A percentile compares a stretch with the other conserved stretches of the same genome.
phyloP scores from a whole-genome alignment of 1,140 invertebrate species.

The Ditylenchus dipsaci region DNA sequence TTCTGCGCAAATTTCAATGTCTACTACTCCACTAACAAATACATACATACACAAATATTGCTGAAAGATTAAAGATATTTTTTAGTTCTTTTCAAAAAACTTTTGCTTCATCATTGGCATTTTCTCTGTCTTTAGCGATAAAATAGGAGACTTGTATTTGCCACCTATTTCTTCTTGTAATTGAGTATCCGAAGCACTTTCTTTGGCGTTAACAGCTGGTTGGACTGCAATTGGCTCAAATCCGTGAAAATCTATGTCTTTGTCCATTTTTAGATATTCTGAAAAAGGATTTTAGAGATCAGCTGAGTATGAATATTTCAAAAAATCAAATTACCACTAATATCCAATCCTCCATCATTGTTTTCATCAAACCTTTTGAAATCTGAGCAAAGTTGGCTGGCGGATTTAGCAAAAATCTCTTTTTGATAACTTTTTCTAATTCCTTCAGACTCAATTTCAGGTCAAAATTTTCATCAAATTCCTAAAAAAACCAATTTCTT shows the following conservation, averaged over 20 bases:
- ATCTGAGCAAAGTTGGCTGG: conserved; percentile 25
- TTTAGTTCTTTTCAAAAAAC: background rate
- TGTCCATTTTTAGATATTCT: conserved; percentile 30
- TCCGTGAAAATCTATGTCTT: conserved; percentile 30
- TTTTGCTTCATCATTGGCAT: conserved; percentile 23
- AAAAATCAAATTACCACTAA: conserved; percentile 8
- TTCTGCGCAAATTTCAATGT: no score
- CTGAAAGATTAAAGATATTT: no score
- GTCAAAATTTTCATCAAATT: conserved; percentile 25
- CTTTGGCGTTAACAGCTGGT: background rate
- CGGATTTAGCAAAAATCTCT: conserved; percentile 29
- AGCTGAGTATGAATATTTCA: background rate
- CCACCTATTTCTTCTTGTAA: background rate
- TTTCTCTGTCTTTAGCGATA: conserved; percentile 22
- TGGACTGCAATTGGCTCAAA: conserved; percentile 21
- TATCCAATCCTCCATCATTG: conserved; percentile 19
- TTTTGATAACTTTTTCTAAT: conserved; percentile 19
- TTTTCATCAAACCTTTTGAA: conserved; percentile 21
- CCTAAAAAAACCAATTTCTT: background rate
- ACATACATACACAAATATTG: no score
- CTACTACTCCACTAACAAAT: no score
- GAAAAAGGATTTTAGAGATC: background rate
- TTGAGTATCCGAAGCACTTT: background rate
- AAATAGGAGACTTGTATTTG: conserved; percentile 4
- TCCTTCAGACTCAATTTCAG: conserved; percentile 25